Base-by-base conservation (phyloP, 1,140 invertebrate genomes). In the Homalodisca vitripennis region DNA sequence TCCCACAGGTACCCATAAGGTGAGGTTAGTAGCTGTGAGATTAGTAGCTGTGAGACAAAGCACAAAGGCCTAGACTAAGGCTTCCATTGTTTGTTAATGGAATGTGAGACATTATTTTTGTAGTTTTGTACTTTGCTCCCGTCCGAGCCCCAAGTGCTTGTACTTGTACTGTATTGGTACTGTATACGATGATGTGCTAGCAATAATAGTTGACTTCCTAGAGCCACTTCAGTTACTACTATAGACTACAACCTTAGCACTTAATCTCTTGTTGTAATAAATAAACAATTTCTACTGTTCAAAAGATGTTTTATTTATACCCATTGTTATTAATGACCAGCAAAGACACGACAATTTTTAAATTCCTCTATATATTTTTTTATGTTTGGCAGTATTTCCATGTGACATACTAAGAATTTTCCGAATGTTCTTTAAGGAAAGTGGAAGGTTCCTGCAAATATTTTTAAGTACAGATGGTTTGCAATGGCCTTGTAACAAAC, bases 91-190 rank as follows among this genome's bases (percentile, higher is more conserved):
- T 20, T 17, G 17, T 10, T 51, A 22, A 51, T 22, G 48, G 48
- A n/a, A 3, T n/a, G 48, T 51, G 3, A 51, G 17, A 10, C 48
- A 51, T 51, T 51, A 51, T 51, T 51, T 51, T 51, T 51, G 48
- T 51, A 51, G 48, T 51, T 51, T 51, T 51, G n/a, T 51, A 51
- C 22, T 41, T 51, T 14, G 14, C 22, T 3, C 17, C 6, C 34
- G n/a, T 51, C 48, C 48, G 48, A 20, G 3, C 22, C n/a, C 3
- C 14, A 3, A 51, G 48, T 51, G 17, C 48, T 12, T 51, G 48
- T 22, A 51, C 48, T 51, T 51, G 48, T 51, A n/a, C n/a, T n/a
- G n/a, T n/a, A n/a, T n/a, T n/a, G n/a, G n/a, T 51, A 51, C 48
- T 20, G n/a, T 51, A 3, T 12, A 51, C 17, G 6, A 51, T 51